phyloP scores from a whole-genome alignment of 2,797 vertebrate genomes.

The Malacoctenus gilli region DNA sequence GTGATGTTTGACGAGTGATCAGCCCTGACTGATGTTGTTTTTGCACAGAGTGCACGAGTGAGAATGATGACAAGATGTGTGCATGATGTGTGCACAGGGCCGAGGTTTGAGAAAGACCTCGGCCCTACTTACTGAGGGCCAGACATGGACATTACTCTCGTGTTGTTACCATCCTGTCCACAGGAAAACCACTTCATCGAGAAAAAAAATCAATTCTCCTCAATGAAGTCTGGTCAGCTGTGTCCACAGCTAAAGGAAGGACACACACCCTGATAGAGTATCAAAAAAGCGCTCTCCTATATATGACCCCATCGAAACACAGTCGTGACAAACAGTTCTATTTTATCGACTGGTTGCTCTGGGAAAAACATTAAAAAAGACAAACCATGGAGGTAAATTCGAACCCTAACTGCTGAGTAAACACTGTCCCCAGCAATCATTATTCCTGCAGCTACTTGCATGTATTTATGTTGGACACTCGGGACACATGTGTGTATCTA shows the following conservation, averaged over 20 bases:
- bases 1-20: conserved; percentile 63
- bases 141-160: conserved; percentile 58
- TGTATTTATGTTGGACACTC: conserved; percentile 74
- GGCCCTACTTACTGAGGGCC: conserved; percentile 31
- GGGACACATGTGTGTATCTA: conserved; percentile 59
- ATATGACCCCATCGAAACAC: conserved; percentile 33
- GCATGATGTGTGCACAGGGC: conserved; percentile 40
- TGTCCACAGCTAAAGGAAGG: conserved; percentile 17
- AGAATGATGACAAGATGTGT: conserved; percentile 51
- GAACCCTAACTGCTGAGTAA: conserved; percentile 60
- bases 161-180: conserved; percentile 19
- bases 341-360: conserved; percentile 34
- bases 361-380: conserved; percentile 43
- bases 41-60: conserved; percentile 53
- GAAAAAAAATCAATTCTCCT: conserved; percentile 24
- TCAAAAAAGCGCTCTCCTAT: conserved; percentile 13
- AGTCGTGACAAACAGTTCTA: conserved; percentile 25
- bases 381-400: conserved; percentile 44
- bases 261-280: conserved; percentile 19
- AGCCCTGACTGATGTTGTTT: conserved; percentile 52
- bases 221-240: conserved; percentile 27
- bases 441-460: conserved; percentile 63
- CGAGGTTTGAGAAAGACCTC: conserved; percentile 43
- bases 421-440: conserved; percentile 58
- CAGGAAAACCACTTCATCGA: conserved; percentile 13